phyloP scores from a whole-genome alignment of 1,140 invertebrate genomes.

The Ceratina japonica region DNA sequence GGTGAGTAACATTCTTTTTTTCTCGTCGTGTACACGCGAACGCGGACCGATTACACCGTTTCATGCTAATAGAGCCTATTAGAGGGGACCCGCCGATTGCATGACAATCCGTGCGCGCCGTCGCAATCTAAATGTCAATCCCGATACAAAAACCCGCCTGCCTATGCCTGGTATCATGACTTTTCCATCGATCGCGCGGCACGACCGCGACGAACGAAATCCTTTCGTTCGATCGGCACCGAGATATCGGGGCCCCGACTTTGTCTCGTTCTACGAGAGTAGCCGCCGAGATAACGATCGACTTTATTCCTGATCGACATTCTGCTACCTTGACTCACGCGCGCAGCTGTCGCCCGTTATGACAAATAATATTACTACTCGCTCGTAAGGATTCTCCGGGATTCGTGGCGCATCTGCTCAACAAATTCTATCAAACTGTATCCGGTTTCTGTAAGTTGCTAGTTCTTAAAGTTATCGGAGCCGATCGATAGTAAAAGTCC shows the following conservation, averaged over 20 bases:
- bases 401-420: too few species aligned
- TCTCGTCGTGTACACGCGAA: slow-evolving; percentile 22
- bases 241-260: neutral
- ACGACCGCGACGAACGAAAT: neutral
- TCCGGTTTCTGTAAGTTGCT: too few species aligned
- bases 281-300: neutral
- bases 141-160: slow-evolving; percentile 6
- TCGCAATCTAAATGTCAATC: slow-evolving; percentile 44
- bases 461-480: too few species aligned
- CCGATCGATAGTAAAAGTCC: too few species aligned
- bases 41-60: slow-evolving; percentile 39
- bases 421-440: too few species aligned
- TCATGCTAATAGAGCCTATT: slow-evolving; percentile 53
- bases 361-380: neutral
- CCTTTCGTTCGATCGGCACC: slow-evolving; percentile 4
- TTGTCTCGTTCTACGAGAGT: neutral
- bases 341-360: neutral
- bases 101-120: slow-evolving; percentile 3
- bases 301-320: neutral
- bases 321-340: neutral
- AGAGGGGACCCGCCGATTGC: slow-evolving; percentile 25
- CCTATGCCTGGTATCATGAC: neutral
- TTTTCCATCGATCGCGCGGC: slow-evolving; percentile 6
- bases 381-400: too few species aligned
- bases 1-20: neutral